These are phyloP conservation scores for Eubasilissa regina DNA, from an alignment of 1,140 invertebrate species.

Conservation along the genomic window DNA sequence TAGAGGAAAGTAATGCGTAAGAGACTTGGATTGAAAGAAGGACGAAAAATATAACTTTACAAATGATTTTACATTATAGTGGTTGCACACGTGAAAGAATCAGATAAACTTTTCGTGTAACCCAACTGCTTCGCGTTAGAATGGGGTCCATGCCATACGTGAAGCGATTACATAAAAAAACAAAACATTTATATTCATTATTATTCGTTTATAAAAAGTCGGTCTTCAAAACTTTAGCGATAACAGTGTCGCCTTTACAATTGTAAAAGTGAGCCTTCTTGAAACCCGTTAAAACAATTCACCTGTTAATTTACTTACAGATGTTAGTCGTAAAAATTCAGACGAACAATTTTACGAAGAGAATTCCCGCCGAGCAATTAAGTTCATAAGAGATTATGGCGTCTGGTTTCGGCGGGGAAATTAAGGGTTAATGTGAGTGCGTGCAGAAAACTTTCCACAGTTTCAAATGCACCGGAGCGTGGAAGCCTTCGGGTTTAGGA, in stretches of 20 bases:
- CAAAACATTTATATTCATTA: too few relatives aligned
- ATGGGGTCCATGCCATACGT: too few relatives aligned
- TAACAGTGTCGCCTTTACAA: neutral
- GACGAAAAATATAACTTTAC: too few relatives aligned
- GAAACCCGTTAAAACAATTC: neutral
- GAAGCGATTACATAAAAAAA: too few relatives aligned
- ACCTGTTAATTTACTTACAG: neutral
- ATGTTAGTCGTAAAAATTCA: neutral
- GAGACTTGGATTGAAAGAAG: too few relatives aligned
- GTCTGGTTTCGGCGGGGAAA: neutral
- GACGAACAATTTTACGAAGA: neutral
- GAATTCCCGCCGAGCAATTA: neutral
- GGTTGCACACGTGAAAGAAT: too few relatives aligned
- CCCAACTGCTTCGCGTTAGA: too few relatives aligned
- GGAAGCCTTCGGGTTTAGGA: conserved; percentile 6
- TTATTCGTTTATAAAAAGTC: too few relatives aligned
- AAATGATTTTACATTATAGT: too few relatives aligned
- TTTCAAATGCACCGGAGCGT: conserved; percentile 6
- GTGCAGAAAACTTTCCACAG: conserved; percentile 16
- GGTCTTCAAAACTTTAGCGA: too few relatives aligned
- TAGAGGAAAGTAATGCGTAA: too few relatives aligned
- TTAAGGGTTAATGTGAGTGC: conserved; percentile 24
- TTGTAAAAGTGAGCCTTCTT: neutral
- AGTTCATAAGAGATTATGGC: conserved; percentile 17
- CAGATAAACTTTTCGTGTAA: too few relatives aligned